phyloP scores from a whole-genome alignment of 2,888 invertebrate genomes.

The Entomobrya multifasciata region DNA sequence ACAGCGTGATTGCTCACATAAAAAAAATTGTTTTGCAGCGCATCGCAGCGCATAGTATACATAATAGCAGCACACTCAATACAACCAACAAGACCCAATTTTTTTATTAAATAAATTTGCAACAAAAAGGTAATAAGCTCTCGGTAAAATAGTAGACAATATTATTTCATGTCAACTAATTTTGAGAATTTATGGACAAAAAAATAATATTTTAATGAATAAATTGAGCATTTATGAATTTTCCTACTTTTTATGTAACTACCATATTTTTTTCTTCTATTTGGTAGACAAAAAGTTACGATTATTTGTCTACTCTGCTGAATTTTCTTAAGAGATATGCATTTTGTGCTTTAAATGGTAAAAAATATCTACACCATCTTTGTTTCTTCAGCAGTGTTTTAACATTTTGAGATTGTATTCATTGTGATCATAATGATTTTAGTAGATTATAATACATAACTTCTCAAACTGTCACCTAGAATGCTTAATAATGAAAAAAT shows the following conservation, averaged over 20 bases:
- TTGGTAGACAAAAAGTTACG: neutral
- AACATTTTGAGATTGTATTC: neutral
- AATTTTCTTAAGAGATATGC: too few relatives aligned
- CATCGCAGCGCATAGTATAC: neutral
- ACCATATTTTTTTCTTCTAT: neutral
- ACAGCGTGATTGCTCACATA: conserved; percentile 47
- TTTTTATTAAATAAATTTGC: neutral
- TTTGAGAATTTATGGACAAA: conserved; percentile 61
- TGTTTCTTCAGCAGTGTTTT: too few relatives aligned
- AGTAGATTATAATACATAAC: neutral
- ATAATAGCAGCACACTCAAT: neutral
- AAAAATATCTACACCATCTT: too few relatives aligned
- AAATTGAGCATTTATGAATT: conserved; percentile 50
- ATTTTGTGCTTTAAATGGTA: conserved; percentile 6
- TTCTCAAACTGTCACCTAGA: conserved; percentile 38
- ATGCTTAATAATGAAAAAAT: too few relatives aligned
- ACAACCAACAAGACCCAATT: conserved; percentile 12
- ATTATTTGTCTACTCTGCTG: conserved; percentile 25
- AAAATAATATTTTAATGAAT: conserved; percentile 41
- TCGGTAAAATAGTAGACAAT: neutral
- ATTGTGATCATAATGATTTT: neutral
- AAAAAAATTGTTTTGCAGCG: conserved; percentile 46
- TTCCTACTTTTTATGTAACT: conserved; percentile 32
- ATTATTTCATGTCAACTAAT: conserved; percentile 45
- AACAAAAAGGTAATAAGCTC: neutral